Conservation (phyloP, 2,113 vertebrate species). For the Scomber scombrus region DNA sequence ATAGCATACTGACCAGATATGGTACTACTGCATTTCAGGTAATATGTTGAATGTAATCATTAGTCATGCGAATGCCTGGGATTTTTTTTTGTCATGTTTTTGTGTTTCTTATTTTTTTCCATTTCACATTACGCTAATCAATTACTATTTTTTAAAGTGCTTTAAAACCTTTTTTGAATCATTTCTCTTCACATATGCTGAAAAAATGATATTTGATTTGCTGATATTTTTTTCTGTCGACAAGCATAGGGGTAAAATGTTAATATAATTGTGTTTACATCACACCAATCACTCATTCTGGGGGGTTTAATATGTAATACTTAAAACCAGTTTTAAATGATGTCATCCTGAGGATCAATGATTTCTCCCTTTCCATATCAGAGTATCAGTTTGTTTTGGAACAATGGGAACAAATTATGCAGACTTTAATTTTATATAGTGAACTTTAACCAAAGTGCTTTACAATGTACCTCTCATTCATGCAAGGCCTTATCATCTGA, state of each 20-base stretch:
- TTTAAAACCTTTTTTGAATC: too few species aligned
- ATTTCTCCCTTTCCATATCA: not conserved
- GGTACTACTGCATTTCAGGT: not conserved
- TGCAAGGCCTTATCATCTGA: too few species aligned
- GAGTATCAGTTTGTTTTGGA: not conserved
- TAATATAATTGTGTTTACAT: not conserved
- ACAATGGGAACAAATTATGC: too few species aligned
- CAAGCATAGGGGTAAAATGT: not conserved
- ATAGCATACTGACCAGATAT: conserved; percentile 1
- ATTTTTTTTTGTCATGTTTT: too few species aligned
- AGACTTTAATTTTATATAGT: too few species aligned
- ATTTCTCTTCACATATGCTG: not conserved
- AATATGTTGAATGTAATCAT: not conserved
- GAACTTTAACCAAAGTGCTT: too few species aligned
- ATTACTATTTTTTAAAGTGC: too few species aligned
- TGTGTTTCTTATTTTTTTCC: too few species aligned
- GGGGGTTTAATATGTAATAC: not conserved
- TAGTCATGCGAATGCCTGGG: not conserved
- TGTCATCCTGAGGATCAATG: not conserved
- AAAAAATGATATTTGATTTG: too few species aligned
- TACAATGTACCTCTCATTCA: too few species aligned
- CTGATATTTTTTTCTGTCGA: not conserved
- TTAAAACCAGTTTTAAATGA: not conserved
- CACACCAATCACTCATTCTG: not conserved
- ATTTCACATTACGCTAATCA: too few species aligned